Base-by-base conservation (phyloP, 2,797 vertebrate species). In the Ctenopoma kingsleyae region DNA sequence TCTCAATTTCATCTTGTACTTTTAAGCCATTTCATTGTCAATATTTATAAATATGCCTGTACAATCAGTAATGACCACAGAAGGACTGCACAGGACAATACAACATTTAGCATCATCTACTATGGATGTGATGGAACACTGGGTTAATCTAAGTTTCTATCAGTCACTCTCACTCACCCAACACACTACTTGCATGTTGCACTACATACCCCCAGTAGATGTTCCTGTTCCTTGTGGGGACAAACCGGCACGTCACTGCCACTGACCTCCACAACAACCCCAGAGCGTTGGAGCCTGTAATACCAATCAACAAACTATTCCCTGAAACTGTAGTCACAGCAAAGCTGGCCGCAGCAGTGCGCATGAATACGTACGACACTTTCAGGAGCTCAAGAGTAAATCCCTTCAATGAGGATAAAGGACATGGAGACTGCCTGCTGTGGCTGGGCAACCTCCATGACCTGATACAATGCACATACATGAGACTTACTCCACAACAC, bases 341-440 rank as follows among this genome's bases (percentile, higher is more conserved):
- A 40, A 50, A 62, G 58, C 23, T 53, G 62, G 73, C 25, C 0
- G 63, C 47, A 59, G 63, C 53, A 58, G 81, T 8, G 36, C 63
- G 50, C 20, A 57, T 44, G 76, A 61, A 57, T 46, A 57, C 36
- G 30, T 46, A 61, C 6, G 30, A 73, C 81, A 74, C 82, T 67
- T 76, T 67, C 61, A 78, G 56, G 52, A 80, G 78, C 70, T 87
- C 86, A 86, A 76, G 77, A 77, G 22, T 82, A 93, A 93, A 93
- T 92, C 90, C 85, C 67, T 79, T 92, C 71, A 82, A 57, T 50
- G 57, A 69, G 87, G 91, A 92, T 87, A 89, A 93, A 76, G 80
- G 66, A 56, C 44, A 52, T 2, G n/a, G 54, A 65, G 41, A 76
- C 51, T 2, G 27, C 56, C 64, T 64, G 65, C 55, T 67, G 60